Percentiles rank a stretch among this genome's conserved stretches.
These are phyloP conservation scores for Drosophila sucinea DNA, from an alignment of 1,140 invertebrate species.

Conservation along the genomic window DNA sequence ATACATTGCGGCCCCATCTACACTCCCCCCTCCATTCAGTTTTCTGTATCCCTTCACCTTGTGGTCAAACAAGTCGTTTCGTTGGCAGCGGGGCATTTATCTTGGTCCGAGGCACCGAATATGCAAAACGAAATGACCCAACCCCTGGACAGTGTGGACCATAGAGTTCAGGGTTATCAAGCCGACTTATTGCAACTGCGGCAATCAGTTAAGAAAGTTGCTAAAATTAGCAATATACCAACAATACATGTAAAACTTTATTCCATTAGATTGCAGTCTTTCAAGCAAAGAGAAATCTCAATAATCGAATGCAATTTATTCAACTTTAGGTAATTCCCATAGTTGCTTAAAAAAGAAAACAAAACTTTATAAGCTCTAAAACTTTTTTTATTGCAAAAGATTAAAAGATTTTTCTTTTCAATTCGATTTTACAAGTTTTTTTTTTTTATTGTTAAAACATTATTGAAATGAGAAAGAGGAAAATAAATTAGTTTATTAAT, in stretches of 20 bases:
- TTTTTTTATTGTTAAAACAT: too few species aligned
- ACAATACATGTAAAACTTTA: neutral
- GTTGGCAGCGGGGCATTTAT: slow-evolving; percentile 2
- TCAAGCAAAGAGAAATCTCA: neutral
- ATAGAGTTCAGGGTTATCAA: slow-evolving; percentile 4
- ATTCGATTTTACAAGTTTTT: too few species aligned
- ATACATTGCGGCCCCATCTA: slow-evolving; percentile 16
- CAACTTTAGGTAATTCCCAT: neutral
- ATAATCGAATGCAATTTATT: neutral
- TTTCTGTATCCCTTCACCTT: slow-evolving; percentile 1
- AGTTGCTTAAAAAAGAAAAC: neutral
- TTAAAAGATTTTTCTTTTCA: too few species aligned
- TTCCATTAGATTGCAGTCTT: neutral
- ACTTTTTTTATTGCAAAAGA: neutral
- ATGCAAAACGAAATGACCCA: slow-evolving; percentile 13
- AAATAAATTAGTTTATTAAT: too few species aligned
- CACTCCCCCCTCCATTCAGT: neutral
- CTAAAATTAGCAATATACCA: neutral
- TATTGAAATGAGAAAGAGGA: too few species aligned
- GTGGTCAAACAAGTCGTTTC: slow-evolving; percentile 10
- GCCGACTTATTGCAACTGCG: neutral
- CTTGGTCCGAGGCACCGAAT: slow-evolving; percentile 1
- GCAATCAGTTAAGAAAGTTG: slow-evolving; percentile 5
- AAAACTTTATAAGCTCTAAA: neutral
- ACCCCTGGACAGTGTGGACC: neutral